Conservation (phyloP, 2,888 invertebrate species). For the Teinopalpus imperialis region DNA sequence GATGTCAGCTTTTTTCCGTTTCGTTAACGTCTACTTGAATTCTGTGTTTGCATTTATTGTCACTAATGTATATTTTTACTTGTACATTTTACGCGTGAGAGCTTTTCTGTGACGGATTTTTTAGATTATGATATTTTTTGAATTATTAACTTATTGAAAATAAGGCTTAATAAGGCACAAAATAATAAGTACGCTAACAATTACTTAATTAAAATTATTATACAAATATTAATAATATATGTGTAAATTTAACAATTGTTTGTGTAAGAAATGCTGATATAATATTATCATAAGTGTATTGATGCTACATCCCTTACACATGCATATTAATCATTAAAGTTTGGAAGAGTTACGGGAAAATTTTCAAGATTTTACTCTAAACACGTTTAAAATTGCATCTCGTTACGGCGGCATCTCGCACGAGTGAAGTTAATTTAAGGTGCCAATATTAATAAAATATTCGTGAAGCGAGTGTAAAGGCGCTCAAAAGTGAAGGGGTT, state of each 20-base stretch:
- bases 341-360: background rate
- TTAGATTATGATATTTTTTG: no score
- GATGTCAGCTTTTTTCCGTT: slow-evolving; percentile 53
- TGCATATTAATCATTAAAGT: background rate
- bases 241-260: no score
- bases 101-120: no score
- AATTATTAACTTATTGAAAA: no score
- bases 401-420: slow-evolving; percentile 23
- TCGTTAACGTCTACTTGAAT: slow-evolving; percentile 37
- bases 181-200: no score
- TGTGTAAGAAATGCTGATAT: no score
- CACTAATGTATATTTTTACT: slow-evolving; percentile 9
- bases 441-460: slow-evolving; percentile 62
- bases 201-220: no score
- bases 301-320: no score
- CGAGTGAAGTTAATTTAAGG: slow-evolving; percentile 45
- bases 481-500: slow-evolving; percentile 40
- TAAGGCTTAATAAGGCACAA: no score
- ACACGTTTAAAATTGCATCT: slow-evolving; percentile 27
- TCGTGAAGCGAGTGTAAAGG: slow-evolving; percentile 44
- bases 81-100: no score
- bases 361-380: slow-evolving; percentile 16
- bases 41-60: slow-evolving; percentile 31
- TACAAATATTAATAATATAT: no score
- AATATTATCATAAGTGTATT: no score